Evolutionary conservation across 2,113 vertebrate species (phyloP), one percentile per base, ranked within the genome.

Genomic region (Columbina picui): DNA sequence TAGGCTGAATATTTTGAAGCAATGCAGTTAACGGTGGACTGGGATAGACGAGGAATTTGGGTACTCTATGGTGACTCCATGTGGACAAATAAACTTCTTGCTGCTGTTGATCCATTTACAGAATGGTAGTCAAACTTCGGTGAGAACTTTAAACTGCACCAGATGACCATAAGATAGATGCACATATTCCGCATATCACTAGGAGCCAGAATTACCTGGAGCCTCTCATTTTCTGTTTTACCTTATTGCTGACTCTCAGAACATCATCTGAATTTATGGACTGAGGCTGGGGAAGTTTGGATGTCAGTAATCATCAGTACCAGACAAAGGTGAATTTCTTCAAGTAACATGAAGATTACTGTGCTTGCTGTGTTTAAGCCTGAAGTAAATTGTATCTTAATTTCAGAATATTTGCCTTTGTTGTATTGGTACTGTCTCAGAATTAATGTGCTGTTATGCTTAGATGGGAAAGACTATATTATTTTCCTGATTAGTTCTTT

Each of bases 351-450:
- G 41, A 74, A 88, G 74, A 86, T 90, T 80, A 56, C 52, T 30
- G 13, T 86, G 67, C 69, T 87, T 91, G 73, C 71, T 91, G 55
- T 88, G 26, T 93, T 88, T 89, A 25, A 86, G 83, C 90, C 87
- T 89, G 76, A 89, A 96, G 78, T 85, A 93, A 97, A 90, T 78
- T 84, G 21, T 89, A 89, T 84, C 65, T 93, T 91, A 91, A 86
- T 94, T 95, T 93, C 64, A 81, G 74, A 83, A 57, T 88, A 78
- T 85, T 86, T 84, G 88, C 32, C 45, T 55, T 59, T 90, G 36
- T 95, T 74, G 38, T 77, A 60, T 76, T 80, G 18, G 27, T 82
- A 67, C 49, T 74, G 68, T 93, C 59, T 92, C 76, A 94, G 88
- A 95, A 93, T 95, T 83, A 91, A 84, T 91, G 89, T 64, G 60